Evolutionary conservation across 2,113 vertebrate genomes (phyloP), one percentile per base, ranked within the genome.

Genomic region (Struthio camelus): DNA sequence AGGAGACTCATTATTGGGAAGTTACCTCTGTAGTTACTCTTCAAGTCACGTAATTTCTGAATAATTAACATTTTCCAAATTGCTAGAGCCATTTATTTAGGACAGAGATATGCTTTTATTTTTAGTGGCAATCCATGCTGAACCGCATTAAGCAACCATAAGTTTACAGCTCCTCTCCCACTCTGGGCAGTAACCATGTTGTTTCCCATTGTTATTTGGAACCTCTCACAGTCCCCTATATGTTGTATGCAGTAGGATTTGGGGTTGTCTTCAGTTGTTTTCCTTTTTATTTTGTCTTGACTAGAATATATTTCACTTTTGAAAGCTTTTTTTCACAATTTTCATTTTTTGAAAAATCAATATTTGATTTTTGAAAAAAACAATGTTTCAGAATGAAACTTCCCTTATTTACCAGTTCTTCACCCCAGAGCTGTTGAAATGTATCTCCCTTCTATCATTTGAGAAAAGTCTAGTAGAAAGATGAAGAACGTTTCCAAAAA

Each of bases 1-100:
- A 58, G 50, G 73, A 78, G 48, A 66, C 81, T 87, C 23, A 0
- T 80, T 4, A 0, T 14, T 65, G 67, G 66, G 30, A 66, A 92
- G 40, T 56, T 62, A 89, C 44, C 58, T 89, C 81, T 94, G 89
- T 94, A 96, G 81, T 91, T 93, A 94, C 86, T 94, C 46, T 89
- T 92, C 80, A 69, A 82, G 66, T 91, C 89, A 50, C 40, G 30
- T 53, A n/a, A 22, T 50, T 85, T 89, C 71, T 85, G 70, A 32
- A 61, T 95, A 85, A 93, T 95, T 96, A 93, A 76, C 58, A 50
- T 76, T 23, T 58, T 81, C 42, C 51, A 48, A 79, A 78, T 93
- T 85, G 30, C 23, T 81, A 1, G 1, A 86, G 73, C 20, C 4
- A 0, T 9, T 30, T 72, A 62, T 22, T 79, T 61, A 91, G 80